Percentiles rank a stretch among this genome's conserved stretches.
These are phyloP conservation scores for Cantharis nigra DNA, from an alignment of 2,888 invertebrate genomes.

Conservation along the genomic window DNA sequence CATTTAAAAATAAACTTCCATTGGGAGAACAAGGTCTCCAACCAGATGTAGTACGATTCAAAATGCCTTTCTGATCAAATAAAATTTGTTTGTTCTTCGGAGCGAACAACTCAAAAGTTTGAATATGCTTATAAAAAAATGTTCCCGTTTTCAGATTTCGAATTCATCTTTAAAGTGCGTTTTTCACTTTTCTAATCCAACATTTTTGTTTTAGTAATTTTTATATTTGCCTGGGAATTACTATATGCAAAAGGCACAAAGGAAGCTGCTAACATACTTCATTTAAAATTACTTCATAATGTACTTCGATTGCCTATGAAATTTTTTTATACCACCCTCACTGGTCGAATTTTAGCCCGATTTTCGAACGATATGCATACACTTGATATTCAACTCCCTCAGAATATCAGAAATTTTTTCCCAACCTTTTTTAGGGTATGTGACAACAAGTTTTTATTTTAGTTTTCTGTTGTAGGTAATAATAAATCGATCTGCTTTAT, in stretches of 20 bases:
- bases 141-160: background rate
- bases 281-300: conserved; percentile 61
- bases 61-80: too few relatives aligned
- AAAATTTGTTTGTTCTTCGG: too few relatives aligned
- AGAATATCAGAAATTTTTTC: conserved; percentile 13
- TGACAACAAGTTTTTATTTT: background rate
- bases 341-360: conserved; percentile 72
- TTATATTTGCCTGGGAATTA: conserved; percentile 51
- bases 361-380: conserved; percentile 74
- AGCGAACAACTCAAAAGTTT: background rate
- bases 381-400: conserved; percentile 65
- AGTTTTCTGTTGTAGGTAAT: background rate
- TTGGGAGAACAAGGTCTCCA: too few relatives aligned
- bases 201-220: conserved; percentile 21
- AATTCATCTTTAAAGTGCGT: background rate
- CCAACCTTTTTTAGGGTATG: conserved; percentile 32
- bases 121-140: background rate
- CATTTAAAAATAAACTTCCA: too few relatives aligned
- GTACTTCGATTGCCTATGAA: conserved; percentile 70
- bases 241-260: conserved; percentile 51
- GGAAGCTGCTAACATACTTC: conserved; percentile 63
- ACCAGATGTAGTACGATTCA: too few relatives aligned
- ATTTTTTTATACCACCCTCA: conserved; percentile 76
- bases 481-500: background rate
- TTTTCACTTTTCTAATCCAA: background rate